Base-by-base conservation (phyloP, 2,888 invertebrate species). In the Tanytarsus gracilentus region DNA sequence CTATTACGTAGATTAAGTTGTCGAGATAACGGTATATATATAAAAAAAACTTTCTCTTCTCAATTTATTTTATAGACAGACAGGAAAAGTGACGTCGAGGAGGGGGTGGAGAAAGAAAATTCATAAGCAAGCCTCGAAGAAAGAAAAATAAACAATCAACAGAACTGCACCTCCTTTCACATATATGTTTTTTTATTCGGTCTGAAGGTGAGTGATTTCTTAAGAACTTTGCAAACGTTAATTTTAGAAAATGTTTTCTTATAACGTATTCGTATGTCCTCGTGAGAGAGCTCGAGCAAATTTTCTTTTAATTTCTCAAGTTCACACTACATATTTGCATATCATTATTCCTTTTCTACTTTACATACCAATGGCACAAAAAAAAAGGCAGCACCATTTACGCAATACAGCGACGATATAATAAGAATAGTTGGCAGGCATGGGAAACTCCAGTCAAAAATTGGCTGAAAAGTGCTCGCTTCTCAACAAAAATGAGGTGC, bases 381-480 rank as follows among this genome's bases (percentile, higher is more conserved):
- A n/a, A n/a, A n/a, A n/a, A n/a, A 64, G 48, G 69, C 70, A 62
- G 72, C 72, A 16, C 71, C 72, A 36, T n/a, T n/a, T n/a, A 65
- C 65, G 3, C 65, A 65, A n/a, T 66, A 66, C 11, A 62, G 52
- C 26, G 64, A 66, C 16, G 4, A 62, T 61, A 1, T 21, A 21
- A 44, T 44, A 23, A 44, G 44, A 18, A 44, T 44, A n/a, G n/a
- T n/a, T n/a, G n/a, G n/a, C n/a, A 61, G 76, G 75, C 65, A 79
- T 79, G 79, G 79, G 79, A 61, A 83, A 82, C 69, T 79, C 79
- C 63, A 82, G 82, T 66, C 82, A 81, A 69, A 82, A 81, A 68
- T 67, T 82, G 62, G 82, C 82, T 18, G 81, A 82, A 51, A 81
- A 81, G 72, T 82, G 82, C 71, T 78, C 81, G 6, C 76, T 82